Percentiles rank a stretch among this genome's conserved stretches.
These are phyloP conservation scores for Pocillopora damicornis DNA, from an alignment of 64 coral and sea anemone species.

Conservation along the genomic window DNA sequence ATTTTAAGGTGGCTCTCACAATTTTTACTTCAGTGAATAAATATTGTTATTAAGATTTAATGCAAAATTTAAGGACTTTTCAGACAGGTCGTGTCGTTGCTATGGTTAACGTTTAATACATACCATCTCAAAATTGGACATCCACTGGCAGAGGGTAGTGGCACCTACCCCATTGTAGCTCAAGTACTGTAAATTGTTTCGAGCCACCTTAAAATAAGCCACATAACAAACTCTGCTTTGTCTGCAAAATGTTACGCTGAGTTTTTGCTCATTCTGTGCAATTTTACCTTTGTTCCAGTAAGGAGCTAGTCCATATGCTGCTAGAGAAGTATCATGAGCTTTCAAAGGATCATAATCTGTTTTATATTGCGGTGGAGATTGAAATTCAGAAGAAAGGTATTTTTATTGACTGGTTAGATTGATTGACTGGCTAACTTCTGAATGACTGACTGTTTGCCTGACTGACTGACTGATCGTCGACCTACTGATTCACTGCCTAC, in stretches of 20 bases:
- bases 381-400: slow-evolving; percentile 87
- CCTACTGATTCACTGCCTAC: not conserved
- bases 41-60: no score
- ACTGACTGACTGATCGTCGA: not conserved
- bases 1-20: not conserved
- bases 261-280: not conserved
- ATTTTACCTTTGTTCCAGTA: not conserved
- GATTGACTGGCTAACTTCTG: not conserved
- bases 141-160: no score
- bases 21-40: no score
- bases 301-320: slow-evolving; percentile 65
- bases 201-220: not conserved
- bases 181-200: no score
- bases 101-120: no score
- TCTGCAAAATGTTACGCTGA: not conserved
- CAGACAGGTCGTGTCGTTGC: no score
- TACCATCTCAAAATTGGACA: no score
- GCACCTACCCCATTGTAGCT: no score
- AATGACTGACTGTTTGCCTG: not conserved
- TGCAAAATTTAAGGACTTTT: no score
- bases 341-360: slow-evolving; percentile 82
- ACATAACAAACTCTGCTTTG: not conserved
- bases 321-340: slow-evolving; percentile 39
- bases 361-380: slow-evolving; percentile 88
- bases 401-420: not conserved